Percentiles rank a stretch among this genome's conserved stretches.
Conservation (phyloP, 2,888 invertebrate species). For the Timandra comae region DNA sequence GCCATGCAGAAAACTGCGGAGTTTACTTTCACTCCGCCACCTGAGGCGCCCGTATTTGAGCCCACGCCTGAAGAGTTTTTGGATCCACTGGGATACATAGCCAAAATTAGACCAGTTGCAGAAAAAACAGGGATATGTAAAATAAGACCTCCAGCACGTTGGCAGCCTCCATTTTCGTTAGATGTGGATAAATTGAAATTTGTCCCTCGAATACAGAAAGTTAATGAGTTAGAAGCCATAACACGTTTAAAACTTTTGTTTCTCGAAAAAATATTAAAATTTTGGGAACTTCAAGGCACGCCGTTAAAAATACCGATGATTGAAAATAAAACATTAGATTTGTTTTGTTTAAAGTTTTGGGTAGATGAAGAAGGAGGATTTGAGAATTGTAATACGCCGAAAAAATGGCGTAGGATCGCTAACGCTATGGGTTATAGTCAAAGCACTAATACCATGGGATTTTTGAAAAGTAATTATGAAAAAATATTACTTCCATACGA, state of each 20-base stretch:
- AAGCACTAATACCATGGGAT: conserved; percentile 73
- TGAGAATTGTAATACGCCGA: conserved; percentile 77
- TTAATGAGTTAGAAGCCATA: conserved; percentile 79
- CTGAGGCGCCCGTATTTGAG: conserved; percentile 83
- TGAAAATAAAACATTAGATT: conserved; percentile 82
- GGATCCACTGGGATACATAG: conserved; percentile 84
- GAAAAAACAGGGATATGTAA: conserved; percentile 86
- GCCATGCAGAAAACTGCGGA: conserved; percentile 72
- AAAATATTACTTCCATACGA: conserved; percentile 82
- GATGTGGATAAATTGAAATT: conserved; percentile 80
- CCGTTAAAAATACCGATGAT: conserved; percentile 81
- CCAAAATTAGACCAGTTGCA: conserved; percentile 83
- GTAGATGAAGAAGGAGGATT: conserved; percentile 77
- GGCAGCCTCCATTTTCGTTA: conserved; percentile 88
- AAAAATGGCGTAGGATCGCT: conserved; percentile 82
- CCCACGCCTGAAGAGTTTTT: conserved; percentile 84
- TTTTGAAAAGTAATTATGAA: conserved; percentile 81
- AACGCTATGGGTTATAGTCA: conserved; percentile 78
- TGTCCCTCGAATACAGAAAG: conserved; percentile 72
- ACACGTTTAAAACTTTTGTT: conserved; percentile 84
- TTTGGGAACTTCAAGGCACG: conserved; percentile 84
- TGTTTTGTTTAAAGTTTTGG: conserved; percentile 80
- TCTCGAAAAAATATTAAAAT: conserved; percentile 83
- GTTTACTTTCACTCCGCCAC: conserved; percentile 70
- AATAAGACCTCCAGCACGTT: conserved; percentile 84